phyloP scores from a whole-genome alignment of 2,888 invertebrate genomes.

The Apodemia hepburni region DNA sequence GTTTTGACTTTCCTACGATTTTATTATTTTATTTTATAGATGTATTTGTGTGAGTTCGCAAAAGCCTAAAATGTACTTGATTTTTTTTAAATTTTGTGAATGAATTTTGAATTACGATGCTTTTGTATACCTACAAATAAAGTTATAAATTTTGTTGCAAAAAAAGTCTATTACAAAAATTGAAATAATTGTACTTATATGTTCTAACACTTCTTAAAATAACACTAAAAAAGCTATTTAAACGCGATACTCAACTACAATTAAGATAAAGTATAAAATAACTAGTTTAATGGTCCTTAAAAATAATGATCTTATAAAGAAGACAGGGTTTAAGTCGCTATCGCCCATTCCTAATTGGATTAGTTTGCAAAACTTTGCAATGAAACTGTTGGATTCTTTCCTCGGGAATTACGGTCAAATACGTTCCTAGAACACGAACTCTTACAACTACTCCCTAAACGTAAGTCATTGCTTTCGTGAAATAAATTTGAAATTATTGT shows the following conservation, averaged over 20 bases:
- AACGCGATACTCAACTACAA: neutral
- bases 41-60: no score
- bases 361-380: constrained; percentile 60
- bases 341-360: constrained; percentile 55
- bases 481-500: neutral
- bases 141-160: no score
- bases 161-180: no score
- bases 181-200: no score
- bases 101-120: no score
- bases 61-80: no score
- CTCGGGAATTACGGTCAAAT: constrained; percentile 32
- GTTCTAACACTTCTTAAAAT: no score
- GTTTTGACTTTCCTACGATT: no score
- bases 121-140: no score
- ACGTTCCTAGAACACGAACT: constrained; percentile 22
- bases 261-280: neutral
- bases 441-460: neutral
- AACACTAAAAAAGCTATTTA: neutral
- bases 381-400: constrained; percentile 46
- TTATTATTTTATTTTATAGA: no score
- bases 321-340: constrained; percentile 29
- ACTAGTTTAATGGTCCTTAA: constrained; percentile 8
- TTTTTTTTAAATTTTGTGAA: no score
- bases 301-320: constrained; percentile 26
- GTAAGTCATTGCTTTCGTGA: neutral